Conservation (phyloP, 2,113 vertebrate genomes). For the Austrofundulus limnaeus region DNA sequence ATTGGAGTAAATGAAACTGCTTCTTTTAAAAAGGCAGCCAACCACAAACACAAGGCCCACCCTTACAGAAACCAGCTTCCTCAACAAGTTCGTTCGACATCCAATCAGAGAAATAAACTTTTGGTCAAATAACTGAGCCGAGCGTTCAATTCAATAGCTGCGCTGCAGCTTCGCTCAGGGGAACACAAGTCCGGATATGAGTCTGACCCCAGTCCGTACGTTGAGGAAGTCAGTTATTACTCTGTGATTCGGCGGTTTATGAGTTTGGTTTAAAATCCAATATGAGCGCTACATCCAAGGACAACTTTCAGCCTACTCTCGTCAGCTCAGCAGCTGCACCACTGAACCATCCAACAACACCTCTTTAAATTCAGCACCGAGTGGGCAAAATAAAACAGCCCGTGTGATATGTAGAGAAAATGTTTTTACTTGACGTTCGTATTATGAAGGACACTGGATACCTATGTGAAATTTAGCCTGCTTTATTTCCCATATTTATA, state of each 20-base stretch:
- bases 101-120: constrained; percentile 22
- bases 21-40: constrained; percentile 31
- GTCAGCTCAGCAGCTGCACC: constrained; percentile 62
- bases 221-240: constrained; percentile 72
- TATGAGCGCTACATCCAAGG: constrained; percentile 66
- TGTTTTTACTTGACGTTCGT: constrained; percentile 54
- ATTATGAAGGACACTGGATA: constrained; percentile 49
- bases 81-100: constrained; percentile 14
- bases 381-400: constrained; percentile 52
- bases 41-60: constrained; percentile 27
- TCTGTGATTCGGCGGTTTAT: constrained; percentile 58
- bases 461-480: constrained; percentile 47
- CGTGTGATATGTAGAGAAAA: constrained; percentile 49
- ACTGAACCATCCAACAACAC: constrained; percentile 63
- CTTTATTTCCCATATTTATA: constrained; percentile 48
- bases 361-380: constrained; percentile 68
- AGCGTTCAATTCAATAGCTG: constrained; percentile 41
- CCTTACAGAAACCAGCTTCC: constrained; percentile 34
- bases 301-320: constrained; percentile 60
- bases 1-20: constrained; percentile 54
- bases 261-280: constrained; percentile 72
- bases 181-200: constrained; percentile 78
- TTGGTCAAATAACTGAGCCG: constrained; percentile 37
- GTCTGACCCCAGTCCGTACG: constrained; percentile 63
- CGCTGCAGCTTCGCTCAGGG: constrained; percentile 53